phyloP scores from a whole-genome alignment of 2,113 vertebrate species.

The Mustela nigripes region DNA sequence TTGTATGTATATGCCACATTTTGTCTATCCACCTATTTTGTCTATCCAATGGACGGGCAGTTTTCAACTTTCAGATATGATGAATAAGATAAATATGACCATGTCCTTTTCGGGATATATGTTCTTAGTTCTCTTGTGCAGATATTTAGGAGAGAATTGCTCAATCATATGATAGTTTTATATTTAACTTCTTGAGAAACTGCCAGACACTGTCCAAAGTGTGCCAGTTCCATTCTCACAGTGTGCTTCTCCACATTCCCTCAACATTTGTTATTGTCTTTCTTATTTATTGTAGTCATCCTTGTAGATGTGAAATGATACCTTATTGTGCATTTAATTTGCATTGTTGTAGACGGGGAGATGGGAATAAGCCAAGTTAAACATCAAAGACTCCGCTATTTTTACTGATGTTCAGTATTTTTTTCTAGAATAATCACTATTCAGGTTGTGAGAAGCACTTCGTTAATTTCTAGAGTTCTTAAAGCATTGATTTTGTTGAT shows the following conservation, averaged over 20 bases:
- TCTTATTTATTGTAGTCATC: not conserved
- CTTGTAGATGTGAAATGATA: not conserved
- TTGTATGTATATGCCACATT: not conserved
- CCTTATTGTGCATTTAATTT: constrained; percentile 34
- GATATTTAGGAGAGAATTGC: not conserved
- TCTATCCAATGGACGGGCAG: not conserved
- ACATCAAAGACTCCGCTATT: not conserved
- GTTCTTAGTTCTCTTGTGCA: not conserved
- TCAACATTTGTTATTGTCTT: not conserved
- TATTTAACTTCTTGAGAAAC: constrained; percentile 16
- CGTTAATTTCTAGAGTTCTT: not conserved
- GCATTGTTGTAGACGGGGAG: not conserved
- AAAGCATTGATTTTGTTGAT: not conserved
- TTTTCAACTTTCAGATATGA: not conserved
- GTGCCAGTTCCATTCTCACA: not conserved
- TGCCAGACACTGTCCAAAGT: not conserved
- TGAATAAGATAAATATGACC: not conserved
- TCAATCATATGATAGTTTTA: not conserved
- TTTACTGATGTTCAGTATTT: not conserved
- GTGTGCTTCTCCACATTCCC: not conserved
- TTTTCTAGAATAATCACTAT: not conserved
- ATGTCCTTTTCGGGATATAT: not conserved
- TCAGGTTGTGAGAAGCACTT: not conserved
- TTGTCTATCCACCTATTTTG: not conserved
- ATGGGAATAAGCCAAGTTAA: not conserved